Conservation (phyloP, 2,888 invertebrate genomes). For the Osmoderma eremita region DNA sequence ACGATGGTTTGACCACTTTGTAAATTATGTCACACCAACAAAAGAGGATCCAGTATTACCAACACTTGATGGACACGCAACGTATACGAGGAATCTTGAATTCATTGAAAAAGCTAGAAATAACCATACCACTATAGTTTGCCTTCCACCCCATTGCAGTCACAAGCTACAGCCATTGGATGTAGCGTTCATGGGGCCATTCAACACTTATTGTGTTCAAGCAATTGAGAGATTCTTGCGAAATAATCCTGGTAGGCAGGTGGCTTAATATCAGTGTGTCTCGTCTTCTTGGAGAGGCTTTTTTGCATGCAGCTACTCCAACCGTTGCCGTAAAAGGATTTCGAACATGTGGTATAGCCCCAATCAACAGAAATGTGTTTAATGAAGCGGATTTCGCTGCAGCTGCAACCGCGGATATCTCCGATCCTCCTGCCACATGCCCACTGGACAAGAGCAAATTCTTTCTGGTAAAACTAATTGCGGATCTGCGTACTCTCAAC, state of each 20-base stretch:
- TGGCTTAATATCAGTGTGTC: constrained; percentile 2
- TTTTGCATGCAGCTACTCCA: background rate
- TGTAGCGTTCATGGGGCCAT: constrained; percentile 4
- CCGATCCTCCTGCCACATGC: no score
- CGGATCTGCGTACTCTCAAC: no score
- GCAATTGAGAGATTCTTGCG: constrained; percentile 10
- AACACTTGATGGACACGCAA: constrained; percentile 7
- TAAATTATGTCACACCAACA: constrained; percentile 22
- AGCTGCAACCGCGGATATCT: no score
- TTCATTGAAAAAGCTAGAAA: background rate
- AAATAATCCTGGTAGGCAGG: constrained; percentile 6
- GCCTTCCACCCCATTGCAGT: background rate
- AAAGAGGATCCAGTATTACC: constrained; percentile 14
- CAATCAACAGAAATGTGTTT: background rate
- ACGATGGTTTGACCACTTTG: constrained; percentile 22
- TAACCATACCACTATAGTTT: no score
- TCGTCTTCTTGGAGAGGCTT: constrained; percentile 2
- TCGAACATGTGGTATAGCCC: constrained; percentile 7
- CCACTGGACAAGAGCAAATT: no score
- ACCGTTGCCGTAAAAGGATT: background rate
- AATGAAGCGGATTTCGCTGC: background rate
- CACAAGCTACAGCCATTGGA: constrained; percentile 10
- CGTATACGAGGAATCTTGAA: constrained; percentile 1
- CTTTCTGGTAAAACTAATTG: no score
- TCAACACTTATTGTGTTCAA: constrained; percentile 8